Percentiles rank a stretch among this genome's conserved stretches.
phyloP scores from a whole-genome alignment of 2,888 invertebrate genomes.

The Oeneis ivallda region DNA sequence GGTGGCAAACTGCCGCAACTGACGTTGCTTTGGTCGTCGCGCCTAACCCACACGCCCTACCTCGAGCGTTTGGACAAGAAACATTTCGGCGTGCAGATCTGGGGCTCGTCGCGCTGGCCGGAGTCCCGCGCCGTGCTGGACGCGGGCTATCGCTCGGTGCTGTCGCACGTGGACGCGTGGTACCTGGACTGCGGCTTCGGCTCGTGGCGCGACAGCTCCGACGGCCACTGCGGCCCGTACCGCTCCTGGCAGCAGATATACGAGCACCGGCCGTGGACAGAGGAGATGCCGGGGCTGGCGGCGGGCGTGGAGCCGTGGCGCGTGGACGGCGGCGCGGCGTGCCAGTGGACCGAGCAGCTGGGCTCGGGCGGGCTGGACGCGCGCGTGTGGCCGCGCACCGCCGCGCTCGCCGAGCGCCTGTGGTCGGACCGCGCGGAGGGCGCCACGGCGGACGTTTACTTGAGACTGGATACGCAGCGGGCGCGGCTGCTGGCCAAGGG shows the following conservation, averaged over 20 bases:
- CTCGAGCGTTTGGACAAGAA: slow-evolving; percentile 79
- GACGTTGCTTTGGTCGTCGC: slow-evolving; percentile 84
- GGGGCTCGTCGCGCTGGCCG: slow-evolving; percentile 91
- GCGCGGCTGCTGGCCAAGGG: slow-evolving; percentile 84
- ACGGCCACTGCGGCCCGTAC: slow-evolving; percentile 93
- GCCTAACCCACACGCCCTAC: slow-evolving; percentile 87
- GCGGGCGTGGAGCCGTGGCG: slow-evolving; percentile 69
- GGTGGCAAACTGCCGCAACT: slow-evolving; percentile 65
- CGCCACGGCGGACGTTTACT: slow-evolving; percentile 83
- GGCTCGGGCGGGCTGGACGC: slow-evolving; percentile 88
- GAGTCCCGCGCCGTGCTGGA: slow-evolving; percentile 89
- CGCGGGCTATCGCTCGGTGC: slow-evolving; percentile 88
- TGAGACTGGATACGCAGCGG: slow-evolving; percentile 85
- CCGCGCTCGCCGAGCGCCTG: slow-evolving; percentile 90
- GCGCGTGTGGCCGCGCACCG: slow-evolving; percentile 91
- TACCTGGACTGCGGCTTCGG: slow-evolving; percentile 94
- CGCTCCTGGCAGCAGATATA: slow-evolving; percentile 94
- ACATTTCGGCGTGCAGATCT: slow-evolving; percentile 86
- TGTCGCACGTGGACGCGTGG: slow-evolving; percentile 94
- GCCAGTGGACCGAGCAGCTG: slow-evolving; percentile 93
- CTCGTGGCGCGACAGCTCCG: slow-evolving; percentile 91
- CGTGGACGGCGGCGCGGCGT: slow-evolving; percentile 88
- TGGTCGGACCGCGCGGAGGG: slow-evolving; percentile 84
- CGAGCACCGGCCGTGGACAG: slow-evolving; percentile 89
- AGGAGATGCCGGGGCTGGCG: slow-evolving; percentile 62